Conservation (phyloP, 2,113 vertebrate species). For the Eurystomus gularis region DNA sequence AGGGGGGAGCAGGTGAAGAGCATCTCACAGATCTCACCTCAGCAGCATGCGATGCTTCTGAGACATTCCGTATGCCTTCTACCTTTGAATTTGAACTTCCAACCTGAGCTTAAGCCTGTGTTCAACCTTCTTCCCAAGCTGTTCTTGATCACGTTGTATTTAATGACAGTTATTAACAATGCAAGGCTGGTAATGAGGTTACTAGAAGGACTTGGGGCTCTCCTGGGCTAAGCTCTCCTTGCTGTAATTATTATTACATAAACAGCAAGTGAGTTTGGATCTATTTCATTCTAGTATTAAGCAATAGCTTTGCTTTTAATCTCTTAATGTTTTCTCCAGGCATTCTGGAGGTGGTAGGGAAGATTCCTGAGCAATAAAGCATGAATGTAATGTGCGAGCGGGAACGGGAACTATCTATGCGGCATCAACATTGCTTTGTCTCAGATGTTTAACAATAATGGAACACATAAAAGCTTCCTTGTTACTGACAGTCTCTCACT, state of each 20-base stretch:
- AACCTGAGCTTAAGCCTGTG: neutral
- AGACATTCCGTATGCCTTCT: neutral
- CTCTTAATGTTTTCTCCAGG: neutral
- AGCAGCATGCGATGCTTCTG: accelerated
- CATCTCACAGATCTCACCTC: neutral
- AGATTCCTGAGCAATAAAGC: neutral
- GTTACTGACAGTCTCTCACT: neutral
- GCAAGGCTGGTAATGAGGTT: neutral
- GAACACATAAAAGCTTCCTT: neutral
- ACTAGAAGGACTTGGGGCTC: neutral
- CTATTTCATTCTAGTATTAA: conserved; percentile 24
- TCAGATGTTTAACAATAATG: neutral
- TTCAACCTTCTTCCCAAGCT: neutral
- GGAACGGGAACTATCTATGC: neutral
- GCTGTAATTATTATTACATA: conserved; percentile 9
- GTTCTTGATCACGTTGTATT: neutral
- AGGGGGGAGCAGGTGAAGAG: neutral
- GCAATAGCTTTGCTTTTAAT: conserved; percentile 37
- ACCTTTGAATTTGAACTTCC: neutral
- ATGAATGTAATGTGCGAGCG: neutral
- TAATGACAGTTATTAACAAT: neutral
- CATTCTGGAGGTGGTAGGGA: neutral
- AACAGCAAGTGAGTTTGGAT: neutral
- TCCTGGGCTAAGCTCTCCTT: neutral
- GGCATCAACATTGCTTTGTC: neutral